Base-by-base conservation (phyloP, 1,140 invertebrate genomes). In the Drosophila biarmipes region DNA sequence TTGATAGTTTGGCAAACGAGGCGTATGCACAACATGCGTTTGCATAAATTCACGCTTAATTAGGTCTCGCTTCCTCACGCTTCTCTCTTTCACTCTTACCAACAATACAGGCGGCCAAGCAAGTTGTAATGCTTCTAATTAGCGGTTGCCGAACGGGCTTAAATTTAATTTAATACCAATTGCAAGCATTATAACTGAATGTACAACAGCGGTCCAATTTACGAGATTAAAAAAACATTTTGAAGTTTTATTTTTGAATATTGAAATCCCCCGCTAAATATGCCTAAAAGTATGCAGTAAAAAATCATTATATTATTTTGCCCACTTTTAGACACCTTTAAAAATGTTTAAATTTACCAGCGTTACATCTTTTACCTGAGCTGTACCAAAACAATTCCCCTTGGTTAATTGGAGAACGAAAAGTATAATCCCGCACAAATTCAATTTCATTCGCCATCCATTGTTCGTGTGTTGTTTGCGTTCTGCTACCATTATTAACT, bases 11-110 rank as follows among this genome's bases (percentile, higher is more conserved):
- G 66, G 73, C 78, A 53, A 87, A 74, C 82, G 74, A 75, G 82
- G 82, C 82, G 82, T 86, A 76, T 86, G 75, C 71, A 86, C 84
- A 87, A 89, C 82, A 82, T 86, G 84, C 84, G 74, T 72, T 75
- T 89, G 84, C 82, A 86, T 86, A 86, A 86, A 86, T 86, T 89
- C 62, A 82, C 84, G 82, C 84, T 82, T 89, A 86, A 86, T 86
- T 86, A 87, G 84, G 78, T 55, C 40, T 31, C 51, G 6, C 68
- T 27, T 24, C 49, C 55, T 53, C 72, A 54, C 53, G 48, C 64
- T 53, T 19, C 49, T 4, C 4, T n/a, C 31, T 7, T 7, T 45
- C 17, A 11, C 17, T 31, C 7, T 5, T n/a, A 24, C 38, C 43
- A 45, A 17, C 49, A 35, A 35, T 46, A 34, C 35, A 51, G 45